Conservation (phyloP, 2,888 invertebrate genomes). For the Pandemis cinnamomeana region DNA sequence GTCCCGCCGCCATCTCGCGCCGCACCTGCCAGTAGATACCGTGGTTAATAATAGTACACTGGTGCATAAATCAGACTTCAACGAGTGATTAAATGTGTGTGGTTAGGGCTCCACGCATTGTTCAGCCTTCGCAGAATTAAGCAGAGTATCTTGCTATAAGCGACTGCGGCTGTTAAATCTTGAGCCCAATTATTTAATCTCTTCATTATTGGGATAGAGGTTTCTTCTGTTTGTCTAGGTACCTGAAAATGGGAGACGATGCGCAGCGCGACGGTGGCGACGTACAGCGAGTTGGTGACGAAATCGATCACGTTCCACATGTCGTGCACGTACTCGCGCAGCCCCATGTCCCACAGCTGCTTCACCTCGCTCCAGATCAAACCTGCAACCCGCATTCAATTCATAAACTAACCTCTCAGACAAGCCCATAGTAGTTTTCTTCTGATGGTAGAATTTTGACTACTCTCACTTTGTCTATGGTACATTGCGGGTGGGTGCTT, state of each 20-base stretch:
- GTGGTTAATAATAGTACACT: too few relatives aligned
- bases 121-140: too few relatives aligned
- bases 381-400: slow-evolving; percentile 81
- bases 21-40: slow-evolving; percentile 84
- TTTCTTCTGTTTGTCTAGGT: slow-evolving; percentile 30
- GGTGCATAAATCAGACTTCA: too few relatives aligned
- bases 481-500: too few relatives aligned
- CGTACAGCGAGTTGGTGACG: slow-evolving; percentile 98
- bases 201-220: too few relatives aligned
- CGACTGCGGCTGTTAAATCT: too few relatives aligned
- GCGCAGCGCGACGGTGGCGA: slow-evolving; percentile 97
- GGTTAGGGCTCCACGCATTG: too few relatives aligned
- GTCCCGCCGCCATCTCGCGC: slow-evolving; percentile 87
- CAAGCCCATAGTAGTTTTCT: neutral
- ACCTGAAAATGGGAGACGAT: slow-evolving; percentile 98
- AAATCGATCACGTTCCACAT: slow-evolving; percentile 99
- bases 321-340: slow-evolving; percentile 98
- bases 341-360: slow-evolving; percentile 98
- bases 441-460: neutral
- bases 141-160: too few relatives aligned
- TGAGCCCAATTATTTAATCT: too few relatives aligned
- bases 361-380: slow-evolving; percentile 99
- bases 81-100: too few relatives aligned
- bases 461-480: too few relatives aligned
- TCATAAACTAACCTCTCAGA: neutral